A percentile compares a stretch with the other conserved stretches of the same genome.
phyloP scores from a whole-genome alignment of 2,888 invertebrate genomes.

The Morpho deidamia region DNA sequence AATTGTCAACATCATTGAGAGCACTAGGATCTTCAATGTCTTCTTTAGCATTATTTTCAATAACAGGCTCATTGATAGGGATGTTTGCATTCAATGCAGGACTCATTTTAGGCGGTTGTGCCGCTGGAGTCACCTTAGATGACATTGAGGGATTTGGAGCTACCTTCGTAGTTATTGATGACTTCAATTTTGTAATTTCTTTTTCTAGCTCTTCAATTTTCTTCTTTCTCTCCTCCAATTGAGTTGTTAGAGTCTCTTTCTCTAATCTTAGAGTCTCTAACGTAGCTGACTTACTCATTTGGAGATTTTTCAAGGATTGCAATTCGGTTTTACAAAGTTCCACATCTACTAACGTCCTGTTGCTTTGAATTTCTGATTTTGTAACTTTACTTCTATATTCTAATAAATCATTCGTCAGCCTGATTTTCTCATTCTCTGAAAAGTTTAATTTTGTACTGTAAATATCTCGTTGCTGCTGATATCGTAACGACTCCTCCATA shows the following conservation, averaged over 20 bases:
- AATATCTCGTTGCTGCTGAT: slow-evolving; percentile 58
- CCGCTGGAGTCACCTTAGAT: slow-evolving; percentile 60
- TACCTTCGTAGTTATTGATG: slow-evolving; percentile 57
- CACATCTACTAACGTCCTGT: slow-evolving; percentile 56
- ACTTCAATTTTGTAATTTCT: slow-evolving; percentile 53
- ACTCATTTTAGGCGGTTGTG: slow-evolving; percentile 58
- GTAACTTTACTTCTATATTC: slow-evolving; percentile 46
- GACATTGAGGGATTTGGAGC: slow-evolving; percentile 41
- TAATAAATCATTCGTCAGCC: slow-evolving; percentile 45
- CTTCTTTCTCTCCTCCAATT: slow-evolving; percentile 56
- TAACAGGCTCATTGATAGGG: slow-evolving; percentile 55
- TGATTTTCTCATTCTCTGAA: slow-evolving; percentile 51
- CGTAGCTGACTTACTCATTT: slow-evolving; percentile 62
- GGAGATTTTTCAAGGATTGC: slow-evolving; percentile 66
- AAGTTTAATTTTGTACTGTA: slow-evolving; percentile 56
- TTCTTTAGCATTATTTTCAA: slow-evolving; percentile 71
- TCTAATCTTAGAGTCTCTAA: slow-evolving; percentile 66
- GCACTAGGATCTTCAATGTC: slow-evolving; percentile 67
- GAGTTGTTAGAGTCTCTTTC: slow-evolving; percentile 58
- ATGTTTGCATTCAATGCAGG: slow-evolving; percentile 52
- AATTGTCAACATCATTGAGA: slow-evolving; percentile 57
- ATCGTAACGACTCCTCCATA: slow-evolving; percentile 60
- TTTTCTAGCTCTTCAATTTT: slow-evolving; percentile 62
- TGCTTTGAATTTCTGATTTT: slow-evolving; percentile 56
- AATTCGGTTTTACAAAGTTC: slow-evolving; percentile 67